phyloP scores from a whole-genome alignment of 2,113 vertebrate genomes.

The Rhizomys pruinosus region DNA sequence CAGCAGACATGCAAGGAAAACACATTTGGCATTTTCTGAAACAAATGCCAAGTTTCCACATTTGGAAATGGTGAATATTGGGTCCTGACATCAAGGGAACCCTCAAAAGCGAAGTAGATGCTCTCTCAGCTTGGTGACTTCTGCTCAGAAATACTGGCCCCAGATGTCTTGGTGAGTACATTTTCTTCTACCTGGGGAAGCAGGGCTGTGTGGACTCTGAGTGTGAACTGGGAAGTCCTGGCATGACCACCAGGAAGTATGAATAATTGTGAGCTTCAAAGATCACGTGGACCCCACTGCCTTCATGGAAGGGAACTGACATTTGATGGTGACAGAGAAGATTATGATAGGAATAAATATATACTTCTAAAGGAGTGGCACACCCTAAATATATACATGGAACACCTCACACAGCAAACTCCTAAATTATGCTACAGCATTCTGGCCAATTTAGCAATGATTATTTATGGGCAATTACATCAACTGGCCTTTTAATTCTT shows the following conservation, averaged over 20 bases:
- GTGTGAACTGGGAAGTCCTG: slow-evolving; percentile 66
- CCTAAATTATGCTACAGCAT: slow-evolving; percentile 53
- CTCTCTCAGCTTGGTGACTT: slow-evolving; percentile 36
- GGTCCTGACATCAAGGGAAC: slow-evolving; percentile 46
- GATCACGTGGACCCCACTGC: slow-evolving; percentile 74
- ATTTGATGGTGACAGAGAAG: slow-evolving; percentile 75
- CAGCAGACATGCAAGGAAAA: slow-evolving; percentile 70
- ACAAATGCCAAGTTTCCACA: slow-evolving; percentile 71
- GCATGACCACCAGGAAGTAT: slow-evolving; percentile 16
- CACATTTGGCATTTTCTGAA: slow-evolving; percentile 77
- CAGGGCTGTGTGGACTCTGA: slow-evolving; percentile 64
- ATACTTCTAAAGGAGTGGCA: slow-evolving; percentile 79
- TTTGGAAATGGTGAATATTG: slow-evolving; percentile 61
- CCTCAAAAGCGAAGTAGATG: slow-evolving; percentile 50
- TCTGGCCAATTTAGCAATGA: slow-evolving; percentile 61
- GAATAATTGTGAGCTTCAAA: slow-evolving; percentile 76
- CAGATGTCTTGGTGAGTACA: slow-evolving; percentile 39
- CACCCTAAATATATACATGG: slow-evolving; percentile 41
- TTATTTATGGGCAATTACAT: slow-evolving; percentile 21
- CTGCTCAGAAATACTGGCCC: background rate
- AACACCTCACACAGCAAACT: slow-evolving; percentile 54
- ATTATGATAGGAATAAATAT: slow-evolving; percentile 71
- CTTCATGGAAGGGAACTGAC: slow-evolving; percentile 80
- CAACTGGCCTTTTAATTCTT: slow-evolving; percentile 45
- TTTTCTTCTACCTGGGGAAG: slow-evolving; percentile 72